Evolutionary conservation across 2,113 vertebrate species (phyloP).

Genomic region (Catharus minimus): DNA sequence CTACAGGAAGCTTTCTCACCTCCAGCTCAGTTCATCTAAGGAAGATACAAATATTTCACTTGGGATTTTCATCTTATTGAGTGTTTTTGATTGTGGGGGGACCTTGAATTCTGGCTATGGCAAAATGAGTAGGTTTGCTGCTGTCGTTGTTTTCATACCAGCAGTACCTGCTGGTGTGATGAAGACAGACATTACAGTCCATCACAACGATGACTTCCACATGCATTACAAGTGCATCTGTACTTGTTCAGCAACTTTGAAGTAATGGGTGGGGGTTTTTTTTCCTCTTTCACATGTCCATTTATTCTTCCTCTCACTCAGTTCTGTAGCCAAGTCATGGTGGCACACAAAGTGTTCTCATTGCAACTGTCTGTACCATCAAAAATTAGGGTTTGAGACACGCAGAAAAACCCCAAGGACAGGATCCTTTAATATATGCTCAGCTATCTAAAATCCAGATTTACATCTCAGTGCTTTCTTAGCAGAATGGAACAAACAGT

Average conservation of each 20-base stretch:
- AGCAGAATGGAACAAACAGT: not conserved
- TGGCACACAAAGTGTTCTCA: not conserved
- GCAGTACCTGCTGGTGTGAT: not conserved
- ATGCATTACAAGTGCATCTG: accelerated
- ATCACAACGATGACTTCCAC: not conserved
- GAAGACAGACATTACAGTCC: not conserved
- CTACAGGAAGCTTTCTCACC: not conserved
- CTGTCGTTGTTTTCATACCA: not conserved
- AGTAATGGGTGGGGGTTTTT: not conserved
- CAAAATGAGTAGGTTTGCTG: not conserved
- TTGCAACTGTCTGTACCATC: not conserved
- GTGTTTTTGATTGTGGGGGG: not conserved
- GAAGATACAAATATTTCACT: not conserved
- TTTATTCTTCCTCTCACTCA: not conserved
- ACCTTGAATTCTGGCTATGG: not conserved
- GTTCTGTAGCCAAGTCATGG: not conserved
- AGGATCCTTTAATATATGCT: not conserved
- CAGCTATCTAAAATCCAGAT: not conserved
- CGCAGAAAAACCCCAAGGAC: not conserved
- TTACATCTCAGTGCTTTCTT: not conserved
- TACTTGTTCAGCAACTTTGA: not conserved
- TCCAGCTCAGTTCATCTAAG: not conserved
- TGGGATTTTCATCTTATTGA: not conserved
- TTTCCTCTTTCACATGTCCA: not conserved
- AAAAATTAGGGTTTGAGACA: not conserved